Evolutionary conservation across 1,140 invertebrate species (phyloP).

Genomic region (Anastrepha obliqua): DNA sequence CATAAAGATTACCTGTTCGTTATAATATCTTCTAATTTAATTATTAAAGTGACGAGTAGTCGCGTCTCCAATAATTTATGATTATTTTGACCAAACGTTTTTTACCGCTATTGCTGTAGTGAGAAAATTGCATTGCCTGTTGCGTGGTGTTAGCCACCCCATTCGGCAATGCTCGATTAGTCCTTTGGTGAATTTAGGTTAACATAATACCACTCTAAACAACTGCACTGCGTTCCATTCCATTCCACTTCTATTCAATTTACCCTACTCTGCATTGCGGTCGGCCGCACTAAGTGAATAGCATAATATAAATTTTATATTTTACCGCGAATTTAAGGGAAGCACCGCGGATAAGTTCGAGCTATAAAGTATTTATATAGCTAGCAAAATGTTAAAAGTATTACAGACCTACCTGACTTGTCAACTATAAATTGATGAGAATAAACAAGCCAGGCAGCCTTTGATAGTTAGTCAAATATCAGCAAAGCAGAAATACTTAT

Average conservation of each 20-base stretch:
- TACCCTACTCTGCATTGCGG: neutral
- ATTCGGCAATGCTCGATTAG: neutral
- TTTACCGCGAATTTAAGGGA: neutral
- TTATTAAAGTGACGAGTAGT: too few relatives aligned
- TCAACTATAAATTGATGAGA: neutral
- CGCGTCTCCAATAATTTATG: too few relatives aligned
- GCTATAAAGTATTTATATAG: neutral
- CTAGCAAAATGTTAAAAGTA: neutral
- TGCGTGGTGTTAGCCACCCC: neutral
- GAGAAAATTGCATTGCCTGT: neutral
- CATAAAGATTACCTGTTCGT: too few relatives aligned
- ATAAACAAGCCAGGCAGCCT: neutral
- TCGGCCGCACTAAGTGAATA: conserved; percentile 7
- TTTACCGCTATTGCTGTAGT: neutral
- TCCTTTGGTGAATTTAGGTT: neutral
- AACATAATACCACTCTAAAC: neutral
- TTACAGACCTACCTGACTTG: neutral
- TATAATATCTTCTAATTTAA: too few relatives aligned
- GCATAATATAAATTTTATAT: neutral
- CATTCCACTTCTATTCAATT: neutral
- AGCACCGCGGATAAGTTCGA: neutral
- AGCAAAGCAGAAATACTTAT: too few relatives aligned
- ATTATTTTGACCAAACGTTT: too few relatives aligned
- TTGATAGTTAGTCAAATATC: too few relatives aligned
- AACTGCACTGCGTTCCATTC: neutral